Base-by-base conservation (phyloP, 2,888 invertebrate species). In the Electrophaes corylata region DNA sequence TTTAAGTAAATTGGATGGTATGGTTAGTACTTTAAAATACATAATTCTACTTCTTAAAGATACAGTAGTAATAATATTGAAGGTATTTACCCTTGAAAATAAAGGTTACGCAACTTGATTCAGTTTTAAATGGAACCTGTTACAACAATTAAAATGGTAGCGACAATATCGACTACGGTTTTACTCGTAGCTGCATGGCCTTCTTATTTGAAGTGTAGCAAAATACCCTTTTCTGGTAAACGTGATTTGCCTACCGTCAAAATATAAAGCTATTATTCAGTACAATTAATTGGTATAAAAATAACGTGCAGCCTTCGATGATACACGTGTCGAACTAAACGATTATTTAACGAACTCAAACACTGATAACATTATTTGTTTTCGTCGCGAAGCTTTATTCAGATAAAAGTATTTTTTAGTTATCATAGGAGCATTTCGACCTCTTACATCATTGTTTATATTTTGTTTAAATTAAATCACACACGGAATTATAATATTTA, bases 321-420 rank as follows among this genome's bases (percentile, higher is more conserved):
- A 45, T 60, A 71, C 67, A 72, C 68, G 64, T 71, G 68, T 53
- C 60, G 35, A 29, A 18, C 43, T 23, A 63, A 60, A 53, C 58
- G 56, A 66, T 69, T 66, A 70, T 69, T 65, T 67, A 65, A 68
- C 62, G 56, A 67, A 26, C 50, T 66, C 65, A 65, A 72, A 69
- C 64, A 70, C 49, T 66, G 81, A 83, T 82, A 79, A 76, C 66
- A 69, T 18, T 78, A 71, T 80, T 79, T 84, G 73, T 79, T 74
- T 81, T 73, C 55, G 64, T 62, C 65, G 55, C 45, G 50, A 47
- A 69, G 68, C 66, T 69, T 66, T 64, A 50, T 67, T 60, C 66
- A 59, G 67, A 66, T 71, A 64, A 64, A 57, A 55, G 54, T 60
- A 33, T 59, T 70, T 62, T 65, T 57, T 46, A 60, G 8, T 51